These are phyloP conservation scores for Acanthis flammea DNA, from an alignment of 2,797 vertebrate species.

Conservation along the genomic window DNA sequence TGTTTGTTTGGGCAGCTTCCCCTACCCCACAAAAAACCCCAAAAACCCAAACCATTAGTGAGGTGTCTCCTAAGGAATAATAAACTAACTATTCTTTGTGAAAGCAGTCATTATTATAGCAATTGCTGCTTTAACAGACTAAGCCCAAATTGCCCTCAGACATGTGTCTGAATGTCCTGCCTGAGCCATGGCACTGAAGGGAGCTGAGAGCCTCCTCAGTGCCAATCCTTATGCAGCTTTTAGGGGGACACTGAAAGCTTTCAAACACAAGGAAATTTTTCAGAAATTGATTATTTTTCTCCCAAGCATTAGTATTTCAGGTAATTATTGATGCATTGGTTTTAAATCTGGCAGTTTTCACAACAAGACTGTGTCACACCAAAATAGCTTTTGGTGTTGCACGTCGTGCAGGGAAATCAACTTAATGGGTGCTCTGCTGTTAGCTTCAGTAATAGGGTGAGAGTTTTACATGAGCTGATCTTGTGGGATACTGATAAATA, in stretches of 20 bases:
- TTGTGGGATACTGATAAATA: background rate
- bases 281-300: background rate
- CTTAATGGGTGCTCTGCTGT: background rate
- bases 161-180: background rate
- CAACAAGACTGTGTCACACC: background rate
- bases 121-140: background rate
- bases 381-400: background rate
- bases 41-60: background rate
- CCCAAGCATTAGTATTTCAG: background rate
- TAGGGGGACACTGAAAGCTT: background rate
- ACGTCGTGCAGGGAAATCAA: fast-evolving
- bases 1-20: background rate
- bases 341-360: background rate
- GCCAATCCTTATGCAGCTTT: background rate
- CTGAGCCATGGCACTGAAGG: background rate
- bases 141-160: background rate
- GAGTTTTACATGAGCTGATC: background rate
- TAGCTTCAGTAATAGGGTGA: background rate
- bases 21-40: background rate
- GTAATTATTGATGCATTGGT: background rate
- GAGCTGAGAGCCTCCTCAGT: background rate
- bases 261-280: background rate
- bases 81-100: background rate
- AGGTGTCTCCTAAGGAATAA: background rate
- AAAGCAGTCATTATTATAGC: background rate